Base-by-base conservation (phyloP, 2,113 vertebrate genomes). In the Callipepla squamata region DNA sequence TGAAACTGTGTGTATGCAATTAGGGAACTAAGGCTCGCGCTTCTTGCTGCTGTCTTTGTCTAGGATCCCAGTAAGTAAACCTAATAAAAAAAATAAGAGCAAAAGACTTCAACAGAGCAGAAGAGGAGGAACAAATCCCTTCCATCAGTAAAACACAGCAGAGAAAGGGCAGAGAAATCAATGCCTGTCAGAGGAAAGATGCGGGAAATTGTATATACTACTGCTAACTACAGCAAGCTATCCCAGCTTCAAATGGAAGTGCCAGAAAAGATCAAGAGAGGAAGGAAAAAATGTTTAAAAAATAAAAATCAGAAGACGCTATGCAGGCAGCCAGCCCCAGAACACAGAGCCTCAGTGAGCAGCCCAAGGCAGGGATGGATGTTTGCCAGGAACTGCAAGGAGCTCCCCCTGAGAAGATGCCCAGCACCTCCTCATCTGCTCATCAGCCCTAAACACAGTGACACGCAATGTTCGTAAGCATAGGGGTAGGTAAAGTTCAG, bases 351-450 rank as follows among this genome's bases (percentile, higher is more conserved):
- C 12, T 40, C 10, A 2, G 34, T 13, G n/a, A 83, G 42, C 51
- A 51, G 7, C 25, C 48, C 2, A 0, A 18, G n/a, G 48, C 0
- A 2, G 23, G 47, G 30, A 50, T 4, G 36, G 34, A 44, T 18
- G 1, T 21, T 19, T 7, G 7, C 13, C 30, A 3, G 40, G 20
- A 76, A 16, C n/a, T 42, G 62, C 36, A 32, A 21, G 58, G 34
- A 53, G 14, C 23, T 85, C 30, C 40, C 45, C 22, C 12, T 5
- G 17, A n/a, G 44, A 69, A 69, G 58, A 32, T 40, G 3, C 14
- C 19, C 30, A 26, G 58, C 50, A 15, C 30, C 38, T 80, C 32
- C 30, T 76, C 45, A 40, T 44, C 40, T 59, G 15, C n/a, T 50
- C 18, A 81, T 48, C 51, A 89, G 15, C 44, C 34, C 25, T 61